Evolutionary conservation across 2,113 vertebrate species (phyloP), one percentile per base, ranked within the genome.

Genomic region (Etheostoma spectabile): DNA sequence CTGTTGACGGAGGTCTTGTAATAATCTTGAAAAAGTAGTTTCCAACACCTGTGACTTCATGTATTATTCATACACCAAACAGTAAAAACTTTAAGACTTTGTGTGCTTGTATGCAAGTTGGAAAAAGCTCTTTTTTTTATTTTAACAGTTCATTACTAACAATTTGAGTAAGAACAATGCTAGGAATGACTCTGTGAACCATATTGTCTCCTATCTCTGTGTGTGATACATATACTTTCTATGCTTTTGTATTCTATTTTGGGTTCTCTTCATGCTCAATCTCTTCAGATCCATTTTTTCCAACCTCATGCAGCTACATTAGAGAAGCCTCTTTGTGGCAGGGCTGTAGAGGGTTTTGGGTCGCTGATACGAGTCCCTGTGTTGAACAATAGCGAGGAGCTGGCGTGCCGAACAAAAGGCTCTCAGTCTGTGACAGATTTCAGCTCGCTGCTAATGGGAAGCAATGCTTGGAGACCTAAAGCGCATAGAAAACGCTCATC

Each of bases 391-490:
- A 19, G 82, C 27, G 11, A 48, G 8, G 72, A 77, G 76, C 33
- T 62, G 66, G 55, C 59, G 8, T 1, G 15, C 51, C 10, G 82
- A 82, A 85, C 67, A 82, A 83, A 83, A 80, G 76, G 62, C 38
- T 64, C 79, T 68, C 51, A 21, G 69, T 6, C 69, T 62, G 60
- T 67, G 61, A 78, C 74, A 67, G 74, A 73, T 72, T 82, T 65
- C 16, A 74, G 82, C 67, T 75, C 6, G 22, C 45, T 49, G 46
- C 75, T 79, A 79, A 89, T 86, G 74, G 82, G 63, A 67, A 73
- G 62, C 74, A 68, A 42, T 10, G 8, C 79, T 80, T 35, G 1
- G 63, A 85, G 62, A 56, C 80, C 60, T 80, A 55, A 60, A 73
- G 45, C 49, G 4, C 55, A 18, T 11, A 77, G 51, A 75, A 74